A percentile compares a stretch with the other conserved stretches of the same genome.
Conservation (phyloP, 2,113 vertebrate genomes). For the Scalopus aquaticus region DNA sequence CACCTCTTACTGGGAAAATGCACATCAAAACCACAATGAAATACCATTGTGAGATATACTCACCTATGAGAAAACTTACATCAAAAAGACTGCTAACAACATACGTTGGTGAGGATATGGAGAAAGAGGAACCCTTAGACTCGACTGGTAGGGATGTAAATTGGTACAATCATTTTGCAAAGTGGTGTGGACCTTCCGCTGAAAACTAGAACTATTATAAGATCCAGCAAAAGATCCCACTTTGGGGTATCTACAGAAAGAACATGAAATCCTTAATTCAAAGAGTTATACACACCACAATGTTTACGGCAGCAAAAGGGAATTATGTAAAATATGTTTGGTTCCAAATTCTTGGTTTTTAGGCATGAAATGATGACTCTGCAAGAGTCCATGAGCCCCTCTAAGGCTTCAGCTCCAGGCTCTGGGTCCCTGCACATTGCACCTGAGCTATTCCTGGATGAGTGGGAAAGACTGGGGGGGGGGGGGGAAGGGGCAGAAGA, state of each 20-base stretch:
- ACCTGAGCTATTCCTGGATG: rapidly evolving
- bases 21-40: neutral
- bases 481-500: neutral
- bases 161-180: neutral
- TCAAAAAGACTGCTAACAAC: neutral
- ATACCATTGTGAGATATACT: no score
- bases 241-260: no score
- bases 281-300: no score
- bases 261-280: no score
- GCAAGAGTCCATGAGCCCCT: neutral
- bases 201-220: no score
- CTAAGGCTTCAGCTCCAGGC: neutral
- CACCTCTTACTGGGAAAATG: no score
- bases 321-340: neutral
- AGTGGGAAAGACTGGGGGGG: neutral
- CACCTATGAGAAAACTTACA: no score
- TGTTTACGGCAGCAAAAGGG: neutral
- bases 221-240: no score
- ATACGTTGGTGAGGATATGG: neutral
- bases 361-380: neutral
- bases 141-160: neutral
- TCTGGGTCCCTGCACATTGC: neutral
- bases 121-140: neutral
- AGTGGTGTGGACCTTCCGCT: no score
- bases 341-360: neutral